A percentile compares a stretch with the other conserved stretches of the same genome.
Evolutionary conservation across 2,113 vertebrate genomes (phyloP).

Genomic region (Lampris megalopsis): DNA sequence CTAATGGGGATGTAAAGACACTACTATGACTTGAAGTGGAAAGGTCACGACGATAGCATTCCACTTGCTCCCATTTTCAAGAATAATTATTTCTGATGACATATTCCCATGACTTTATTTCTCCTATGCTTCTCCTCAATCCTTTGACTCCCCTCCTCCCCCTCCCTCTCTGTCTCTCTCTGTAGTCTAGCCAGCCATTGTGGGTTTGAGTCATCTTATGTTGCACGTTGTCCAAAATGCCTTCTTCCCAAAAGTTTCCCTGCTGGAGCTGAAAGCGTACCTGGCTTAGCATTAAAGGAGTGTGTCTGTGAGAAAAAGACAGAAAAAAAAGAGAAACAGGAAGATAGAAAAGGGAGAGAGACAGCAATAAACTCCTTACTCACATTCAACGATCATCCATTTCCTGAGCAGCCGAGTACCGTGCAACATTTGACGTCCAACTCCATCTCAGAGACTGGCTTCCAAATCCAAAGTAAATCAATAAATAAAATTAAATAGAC

Average conservation of each 20-base stretch:
- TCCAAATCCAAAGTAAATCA: slow-evolving; percentile 25
- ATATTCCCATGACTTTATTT: slow-evolving; percentile 50
- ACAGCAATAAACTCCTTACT: slow-evolving; percentile 32
- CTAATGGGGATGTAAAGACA: background rate
- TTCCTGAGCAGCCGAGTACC: slow-evolving; percentile 59
- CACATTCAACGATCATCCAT: slow-evolving; percentile 54
- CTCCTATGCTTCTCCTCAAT: slow-evolving; percentile 37
- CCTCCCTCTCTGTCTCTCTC: slow-evolving; percentile 35
- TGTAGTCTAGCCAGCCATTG: slow-evolving; percentile 60
- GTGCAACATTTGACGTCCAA: slow-evolving; percentile 62
- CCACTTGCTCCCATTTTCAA: background rate
- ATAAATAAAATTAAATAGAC: too few relatives aligned
- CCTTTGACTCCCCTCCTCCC: slow-evolving; percentile 35
- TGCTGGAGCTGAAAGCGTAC: slow-evolving; percentile 52
- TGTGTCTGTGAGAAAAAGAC: slow-evolving; percentile 12
- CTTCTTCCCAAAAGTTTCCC: slow-evolving; percentile 73
- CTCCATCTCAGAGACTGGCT: slow-evolving; percentile 25
- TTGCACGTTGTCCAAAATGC: slow-evolving; percentile 63
- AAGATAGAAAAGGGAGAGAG: background rate
- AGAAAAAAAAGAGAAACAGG: background rate
- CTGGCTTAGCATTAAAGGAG: slow-evolving; percentile 72
- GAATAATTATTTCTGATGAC: slow-evolving; percentile 24
- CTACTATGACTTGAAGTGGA: background rate
- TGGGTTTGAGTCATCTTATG: slow-evolving; percentile 69
- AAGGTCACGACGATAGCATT: slow-evolving; percentile 28